Conservation (phyloP, 2,113 vertebrate genomes). For the Elaphurus davidianus region DNA sequence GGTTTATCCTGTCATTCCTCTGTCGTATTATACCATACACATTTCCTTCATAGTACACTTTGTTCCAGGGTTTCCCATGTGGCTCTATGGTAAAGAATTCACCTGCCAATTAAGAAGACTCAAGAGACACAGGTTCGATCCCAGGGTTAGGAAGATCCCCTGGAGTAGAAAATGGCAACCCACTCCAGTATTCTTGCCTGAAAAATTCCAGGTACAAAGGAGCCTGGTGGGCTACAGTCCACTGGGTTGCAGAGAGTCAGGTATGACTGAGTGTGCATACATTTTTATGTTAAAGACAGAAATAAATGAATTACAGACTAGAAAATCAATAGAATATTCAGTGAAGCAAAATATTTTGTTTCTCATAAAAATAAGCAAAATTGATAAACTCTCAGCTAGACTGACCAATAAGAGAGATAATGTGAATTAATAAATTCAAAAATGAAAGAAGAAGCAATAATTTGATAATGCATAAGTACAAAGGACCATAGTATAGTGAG, state of each 20-base stretch:
- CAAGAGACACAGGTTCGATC: not conserved
- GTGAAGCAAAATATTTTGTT: too few relatives aligned
- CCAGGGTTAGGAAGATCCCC: not conserved
- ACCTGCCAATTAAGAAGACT: not conserved
- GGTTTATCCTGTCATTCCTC: not conserved
- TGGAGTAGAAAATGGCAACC: not conserved
- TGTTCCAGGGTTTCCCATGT: not conserved
- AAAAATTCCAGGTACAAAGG: not conserved
- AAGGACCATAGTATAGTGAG: too few relatives aligned
- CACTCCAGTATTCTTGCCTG: not conserved
- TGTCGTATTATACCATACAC: not conserved
- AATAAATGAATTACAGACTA: too few relatives aligned
- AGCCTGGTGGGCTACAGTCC: not conserved
- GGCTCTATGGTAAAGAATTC: not conserved
- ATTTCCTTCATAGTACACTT: not conserved
- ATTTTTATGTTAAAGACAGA: too few relatives aligned
- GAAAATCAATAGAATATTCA: too few relatives aligned
- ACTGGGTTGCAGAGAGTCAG: not conserved
- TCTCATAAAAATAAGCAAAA: too few relatives aligned
- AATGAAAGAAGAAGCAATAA: too few relatives aligned
- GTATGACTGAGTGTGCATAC: not conserved
- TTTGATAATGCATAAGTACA: too few relatives aligned
- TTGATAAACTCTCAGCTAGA: too few relatives aligned
- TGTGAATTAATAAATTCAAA: too few relatives aligned
- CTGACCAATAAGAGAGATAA: too few relatives aligned